Base-by-base conservation (phyloP, 37 sponge, comb jelly and placozoan species). In the Geodia barretti region DNA sequence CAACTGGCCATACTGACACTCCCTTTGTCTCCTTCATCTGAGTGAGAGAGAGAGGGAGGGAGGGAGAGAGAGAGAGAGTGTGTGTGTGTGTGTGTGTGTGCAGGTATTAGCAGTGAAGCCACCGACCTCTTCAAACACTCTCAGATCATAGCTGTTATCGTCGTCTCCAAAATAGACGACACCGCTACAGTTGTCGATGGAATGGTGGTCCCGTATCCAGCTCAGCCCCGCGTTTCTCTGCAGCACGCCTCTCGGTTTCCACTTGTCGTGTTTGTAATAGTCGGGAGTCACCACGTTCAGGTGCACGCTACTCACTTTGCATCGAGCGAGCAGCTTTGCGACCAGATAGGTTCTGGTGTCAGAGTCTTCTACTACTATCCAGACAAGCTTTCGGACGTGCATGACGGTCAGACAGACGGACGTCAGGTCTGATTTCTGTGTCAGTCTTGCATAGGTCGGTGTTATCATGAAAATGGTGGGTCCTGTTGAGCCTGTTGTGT, bases 151-250 rank as follows among this genome's bases (percentile, higher is more conserved):
- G 30, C 80, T 90, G 73, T 96, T 96, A 60, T 98, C 99, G 81
- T 96, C 95, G 81, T 98, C 97, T 33, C 82, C 91, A 84, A 98
- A 98, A 62, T 96, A 91, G 41, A 98, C 95, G 23, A 94, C 91
- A 9, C 98, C 98, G 26, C 71, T 58, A 32, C 70, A 70, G 23
- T 33, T 1, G 21, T 71, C 43, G 0, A 39, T 14, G 54, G 54
- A 47, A 14, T 47, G 7, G 54, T 47, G 38, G 1, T 42, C 36
- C 60, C 91, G 39, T 20, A 96, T 47, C 84, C 88, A 93, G 4
- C 62, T 42, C 61, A 96, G 39, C 0, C 77, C 97, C 0, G 61
- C 20, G 73, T 96, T 94, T 37, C 97, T 72, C 83, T 96, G 97
- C 64, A 72, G 84, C n/a, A 96, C 87, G 32, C 97, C 97, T 34